phyloP scores from a whole-genome alignment of 1,140 invertebrate species.

The Stenopsyche tienmushanensis region DNA sequence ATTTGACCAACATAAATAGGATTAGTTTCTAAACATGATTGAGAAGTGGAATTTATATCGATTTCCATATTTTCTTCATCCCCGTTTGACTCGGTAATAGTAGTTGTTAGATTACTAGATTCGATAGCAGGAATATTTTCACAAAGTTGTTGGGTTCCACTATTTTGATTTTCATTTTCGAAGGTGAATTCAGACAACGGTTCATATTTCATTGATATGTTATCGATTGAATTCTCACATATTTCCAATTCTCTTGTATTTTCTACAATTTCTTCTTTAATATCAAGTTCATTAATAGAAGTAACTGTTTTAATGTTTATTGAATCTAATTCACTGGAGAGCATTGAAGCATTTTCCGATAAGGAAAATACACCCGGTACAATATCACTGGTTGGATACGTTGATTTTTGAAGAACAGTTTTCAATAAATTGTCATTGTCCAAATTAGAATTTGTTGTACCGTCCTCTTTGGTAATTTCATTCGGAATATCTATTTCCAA shows the following conservation, averaged over 20 bases:
- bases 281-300: constrained; percentile 11
- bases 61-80: no score
- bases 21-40: no score
- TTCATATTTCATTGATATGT: constrained; percentile 7
- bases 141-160: not conserved
- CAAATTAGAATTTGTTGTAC: not conserved
- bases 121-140: no score
- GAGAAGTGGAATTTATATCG: no score
- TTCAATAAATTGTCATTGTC: not conserved
- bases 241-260: no score
- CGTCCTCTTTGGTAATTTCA: not conserved
- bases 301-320: not conserved
- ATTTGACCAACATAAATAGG: constrained; percentile 21
- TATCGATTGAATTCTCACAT: no score
- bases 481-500: not conserved
- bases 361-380: constrained; percentile 15
- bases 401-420: not conserved
- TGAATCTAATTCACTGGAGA: constrained; percentile 5
- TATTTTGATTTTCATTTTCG: not conserved
- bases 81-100: no score
- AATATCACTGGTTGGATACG: not conserved
- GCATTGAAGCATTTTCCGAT: constrained; percentile 2
- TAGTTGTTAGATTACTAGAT: no score
- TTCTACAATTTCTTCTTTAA: constrained; percentile 19
- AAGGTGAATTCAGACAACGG: not conserved